Evolutionary conservation across 1,140 invertebrate species (phyloP).

Genomic region (Hestina assimilis): DNA sequence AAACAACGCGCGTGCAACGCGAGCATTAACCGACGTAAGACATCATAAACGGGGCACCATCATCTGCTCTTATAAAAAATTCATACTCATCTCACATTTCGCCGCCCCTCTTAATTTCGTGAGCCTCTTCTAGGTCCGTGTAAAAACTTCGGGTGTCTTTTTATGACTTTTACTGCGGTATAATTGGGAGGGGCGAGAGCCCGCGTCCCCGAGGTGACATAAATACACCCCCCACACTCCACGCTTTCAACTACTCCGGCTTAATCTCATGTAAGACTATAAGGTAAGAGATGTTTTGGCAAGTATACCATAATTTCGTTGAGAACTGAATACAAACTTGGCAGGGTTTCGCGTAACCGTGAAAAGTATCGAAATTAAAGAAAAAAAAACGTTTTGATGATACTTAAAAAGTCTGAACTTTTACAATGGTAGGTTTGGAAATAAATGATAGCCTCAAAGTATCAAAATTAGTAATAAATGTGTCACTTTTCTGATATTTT

Average conservation of each 20-base stretch:
- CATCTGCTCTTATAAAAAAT: constrained; percentile 77
- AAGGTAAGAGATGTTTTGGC: constrained; percentile 58
- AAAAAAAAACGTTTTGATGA: neutral
- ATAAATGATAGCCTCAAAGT: too few relatives aligned
- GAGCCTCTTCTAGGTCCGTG: constrained; percentile 73
- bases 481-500: too few relatives aligned
- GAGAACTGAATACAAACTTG: neutral
- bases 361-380: constrained; percentile 2
- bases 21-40: constrained; percentile 72
- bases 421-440: too few relatives aligned
- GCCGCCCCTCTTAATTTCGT: constrained; percentile 78
- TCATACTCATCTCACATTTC: constrained; percentile 78
- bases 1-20: constrained; percentile 63
- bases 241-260: constrained; percentile 55
- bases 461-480: too few relatives aligned
- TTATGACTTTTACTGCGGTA: constrained; percentile 79
- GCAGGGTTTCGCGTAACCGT: neutral
- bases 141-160: constrained; percentile 78
- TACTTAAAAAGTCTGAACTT: too few relatives aligned
- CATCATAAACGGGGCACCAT: constrained; percentile 76
- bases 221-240: constrained; percentile 67
- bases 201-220: constrained; percentile 75
- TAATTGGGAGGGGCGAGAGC: constrained; percentile 76
- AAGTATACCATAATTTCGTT: constrained; percentile 30
- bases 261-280: constrained; percentile 74